phyloP scores from a whole-genome alignment of 2,113 vertebrate species.

The Tretioscincus oriximinensis region DNA sequence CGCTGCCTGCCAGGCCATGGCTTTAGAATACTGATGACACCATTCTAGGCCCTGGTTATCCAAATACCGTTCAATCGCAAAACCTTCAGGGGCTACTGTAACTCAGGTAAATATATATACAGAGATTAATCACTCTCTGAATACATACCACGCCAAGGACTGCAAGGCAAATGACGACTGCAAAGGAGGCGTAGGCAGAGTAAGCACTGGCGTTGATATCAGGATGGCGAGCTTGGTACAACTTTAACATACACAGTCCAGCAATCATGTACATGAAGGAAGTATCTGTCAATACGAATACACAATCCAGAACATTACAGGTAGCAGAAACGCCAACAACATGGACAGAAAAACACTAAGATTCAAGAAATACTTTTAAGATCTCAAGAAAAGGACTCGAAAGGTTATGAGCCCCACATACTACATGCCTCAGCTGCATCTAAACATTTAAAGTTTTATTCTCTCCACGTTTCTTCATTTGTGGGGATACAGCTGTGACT shows the following conservation, averaged over 20 bases:
- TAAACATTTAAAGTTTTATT: no score
- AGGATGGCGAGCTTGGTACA: slow-evolving; percentile 82
- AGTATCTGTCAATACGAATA: slow-evolving; percentile 65
- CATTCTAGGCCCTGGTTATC: no score
- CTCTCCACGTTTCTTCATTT: no score
- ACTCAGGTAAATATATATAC: no score
- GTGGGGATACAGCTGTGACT: no score
- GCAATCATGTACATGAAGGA: slow-evolving; percentile 86
- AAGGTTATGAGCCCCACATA: no score
- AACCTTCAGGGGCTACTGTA: no score
- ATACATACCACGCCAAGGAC: slow-evolving; percentile 81
- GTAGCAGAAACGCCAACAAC: slow-evolving; percentile 24
- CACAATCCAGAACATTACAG: no score
- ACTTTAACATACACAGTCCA: slow-evolving; percentile 82
- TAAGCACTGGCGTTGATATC: slow-evolving; percentile 84
- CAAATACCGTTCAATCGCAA: no score
- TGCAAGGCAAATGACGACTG: slow-evolving; percentile 75
- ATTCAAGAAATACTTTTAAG: background rate
- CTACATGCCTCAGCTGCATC: no score
- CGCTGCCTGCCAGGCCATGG: no score
- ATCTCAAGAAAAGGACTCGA: background rate
- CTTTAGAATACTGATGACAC: no score
- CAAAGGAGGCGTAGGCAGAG: slow-evolving; percentile 79
- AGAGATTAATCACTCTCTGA: background rate
- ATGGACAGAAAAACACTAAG: background rate